Percentiles rank a stretch among this genome's conserved stretches.
phyloP scores from a whole-genome alignment of 2,797 vertebrate genomes.

The Scyliorhinus canicula region DNA sequence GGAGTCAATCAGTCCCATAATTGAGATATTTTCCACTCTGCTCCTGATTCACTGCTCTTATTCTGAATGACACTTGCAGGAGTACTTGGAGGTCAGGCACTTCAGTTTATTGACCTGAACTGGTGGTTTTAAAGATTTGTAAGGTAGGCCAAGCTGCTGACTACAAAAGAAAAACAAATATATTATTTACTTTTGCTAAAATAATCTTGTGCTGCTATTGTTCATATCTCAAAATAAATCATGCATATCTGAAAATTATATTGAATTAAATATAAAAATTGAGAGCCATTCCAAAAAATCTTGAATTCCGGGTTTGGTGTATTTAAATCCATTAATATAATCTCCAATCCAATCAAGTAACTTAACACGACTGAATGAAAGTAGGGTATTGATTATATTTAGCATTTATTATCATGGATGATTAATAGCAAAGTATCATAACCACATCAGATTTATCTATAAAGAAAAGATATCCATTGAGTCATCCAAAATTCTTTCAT shows the following conservation, averaged over 20 bases:
- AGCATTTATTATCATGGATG: constrained; percentile 13
- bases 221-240: not conserved
- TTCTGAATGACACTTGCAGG: constrained; percentile 52
- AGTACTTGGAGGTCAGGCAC: constrained; percentile 51
- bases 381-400: constrained; percentile 12
- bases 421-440: constrained; percentile 28
- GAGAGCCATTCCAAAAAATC: not conserved
- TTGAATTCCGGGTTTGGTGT: not conserved
- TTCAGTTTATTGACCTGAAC: constrained; percentile 50
- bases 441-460: not conserved
- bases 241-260: not conserved
- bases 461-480: not conserved
- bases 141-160: constrained; percentile 14
- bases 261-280: not conserved
- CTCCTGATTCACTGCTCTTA: constrained; percentile 53
- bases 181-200: not conserved
- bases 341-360: constrained; percentile 34
- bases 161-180: not conserved
- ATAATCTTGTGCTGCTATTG: not conserved
- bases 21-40: constrained; percentile 53
- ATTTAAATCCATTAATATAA: constrained; percentile 33
- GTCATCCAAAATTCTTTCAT: not conserved
- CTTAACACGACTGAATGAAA: constrained; percentile 8
- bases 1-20: constrained; percentile 60
- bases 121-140: constrained; percentile 45